A percentile compares a stretch with the other conserved stretches of the same genome.
phyloP scores from a whole-genome alignment of 2,113 vertebrate species.

The Ibidorhyncha struthersii region DNA sequence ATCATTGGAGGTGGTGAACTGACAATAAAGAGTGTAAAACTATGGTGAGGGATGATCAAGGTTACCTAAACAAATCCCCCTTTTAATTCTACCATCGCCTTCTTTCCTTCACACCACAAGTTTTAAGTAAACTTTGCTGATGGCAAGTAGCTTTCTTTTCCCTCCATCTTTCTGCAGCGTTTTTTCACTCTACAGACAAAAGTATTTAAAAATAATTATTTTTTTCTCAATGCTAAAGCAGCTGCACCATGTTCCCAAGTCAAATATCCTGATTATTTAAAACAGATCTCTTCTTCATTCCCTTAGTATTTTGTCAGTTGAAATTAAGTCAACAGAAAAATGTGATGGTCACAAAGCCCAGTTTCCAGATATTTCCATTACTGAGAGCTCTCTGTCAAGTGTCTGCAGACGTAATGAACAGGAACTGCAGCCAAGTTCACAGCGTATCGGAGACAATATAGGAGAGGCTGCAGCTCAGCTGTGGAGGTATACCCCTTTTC shows the following conservation, averaged over 20 bases:
- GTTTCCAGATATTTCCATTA: constrained; percentile 7
- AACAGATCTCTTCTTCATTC: constrained; percentile 2
- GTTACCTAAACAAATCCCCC: neutral
- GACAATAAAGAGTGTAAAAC: neutral
- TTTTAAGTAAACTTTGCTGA: neutral
- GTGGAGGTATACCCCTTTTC: neutral
- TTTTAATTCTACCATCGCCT: neutral
- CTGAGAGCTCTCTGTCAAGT: neutral
- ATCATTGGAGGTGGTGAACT: neutral
- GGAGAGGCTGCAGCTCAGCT: neutral
- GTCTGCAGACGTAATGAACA: neutral
- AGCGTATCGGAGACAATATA: neutral
- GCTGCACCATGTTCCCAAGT: neutral
- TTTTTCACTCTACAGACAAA: neutral
- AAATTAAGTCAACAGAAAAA: constrained; percentile 26
- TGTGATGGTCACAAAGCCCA: neutral
- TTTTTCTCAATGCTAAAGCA: neutral
- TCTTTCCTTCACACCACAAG: neutral
- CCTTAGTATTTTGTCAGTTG: constrained; percentile 6
- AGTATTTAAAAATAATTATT: neutral
- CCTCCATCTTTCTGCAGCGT: neutral
- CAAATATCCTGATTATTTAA: constrained; percentile 26
- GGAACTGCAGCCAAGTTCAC: neutral
- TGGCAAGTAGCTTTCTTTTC: neutral
- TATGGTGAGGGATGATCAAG: neutral